Evolutionary conservation across 2,113 vertebrate species (phyloP).

Genomic region (Rhombomys opimus): DNA sequence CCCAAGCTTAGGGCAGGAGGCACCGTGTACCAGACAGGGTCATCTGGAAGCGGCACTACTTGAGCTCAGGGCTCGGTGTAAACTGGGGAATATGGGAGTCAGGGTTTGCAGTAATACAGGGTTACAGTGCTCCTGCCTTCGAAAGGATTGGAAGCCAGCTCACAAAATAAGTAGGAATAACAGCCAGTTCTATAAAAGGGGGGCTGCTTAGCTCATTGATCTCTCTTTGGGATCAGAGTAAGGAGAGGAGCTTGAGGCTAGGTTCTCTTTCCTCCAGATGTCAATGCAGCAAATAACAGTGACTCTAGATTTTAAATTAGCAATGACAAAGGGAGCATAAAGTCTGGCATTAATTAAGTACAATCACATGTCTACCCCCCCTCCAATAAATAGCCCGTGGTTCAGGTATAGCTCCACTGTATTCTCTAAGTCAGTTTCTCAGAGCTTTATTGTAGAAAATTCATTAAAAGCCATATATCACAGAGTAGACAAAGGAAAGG

Average conservation of each 20-base stretch:
- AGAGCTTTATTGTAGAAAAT: neutral
- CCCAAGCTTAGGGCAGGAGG: neutral
- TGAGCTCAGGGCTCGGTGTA: neutral
- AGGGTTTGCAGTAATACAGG: neutral
- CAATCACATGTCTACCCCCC: neutral
- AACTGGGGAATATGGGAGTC: neutral
- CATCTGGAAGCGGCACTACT: fast-evolving
- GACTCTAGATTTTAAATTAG: neutral
- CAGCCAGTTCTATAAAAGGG: fast-evolving
- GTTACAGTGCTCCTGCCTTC: fast-evolving
- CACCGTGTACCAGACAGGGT: fast-evolving
- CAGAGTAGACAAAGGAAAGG: neutral
- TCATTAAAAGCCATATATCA: neutral
- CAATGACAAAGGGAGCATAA: neutral
- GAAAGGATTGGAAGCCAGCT: fast-evolving
- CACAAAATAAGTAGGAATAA: too few species aligned
- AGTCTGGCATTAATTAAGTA: neutral
- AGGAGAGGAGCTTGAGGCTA: too few species aligned
- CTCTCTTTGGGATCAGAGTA: neutral
- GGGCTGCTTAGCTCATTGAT: neutral
- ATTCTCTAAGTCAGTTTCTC: neutral
- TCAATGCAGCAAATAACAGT: fast-evolving
- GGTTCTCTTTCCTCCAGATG: neutral
- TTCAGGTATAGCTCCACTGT: neutral
- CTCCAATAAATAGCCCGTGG: fast-evolving